Conservation (phyloP, 2,888 invertebrate species). For the Agrotis ipsilon region DNA sequence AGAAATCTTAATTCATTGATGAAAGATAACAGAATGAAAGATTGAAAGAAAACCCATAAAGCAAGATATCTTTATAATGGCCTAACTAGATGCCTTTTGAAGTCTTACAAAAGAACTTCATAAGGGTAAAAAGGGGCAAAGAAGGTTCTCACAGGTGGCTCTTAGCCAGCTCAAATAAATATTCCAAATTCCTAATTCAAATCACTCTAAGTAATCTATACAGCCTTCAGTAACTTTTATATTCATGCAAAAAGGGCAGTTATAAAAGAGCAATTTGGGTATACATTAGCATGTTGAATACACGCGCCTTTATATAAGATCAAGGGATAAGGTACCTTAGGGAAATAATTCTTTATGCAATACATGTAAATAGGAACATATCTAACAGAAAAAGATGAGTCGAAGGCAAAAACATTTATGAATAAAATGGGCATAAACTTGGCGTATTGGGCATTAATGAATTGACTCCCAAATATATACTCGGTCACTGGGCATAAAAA, state of each 20-base stretch:
- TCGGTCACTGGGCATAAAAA: no score
- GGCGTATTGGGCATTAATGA: no score
- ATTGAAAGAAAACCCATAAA: not conserved
- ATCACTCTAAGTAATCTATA: slow-evolving; percentile 24
- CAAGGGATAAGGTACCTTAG: slow-evolving; percentile 42
- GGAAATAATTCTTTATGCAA: no score
- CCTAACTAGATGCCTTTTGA: not conserved
- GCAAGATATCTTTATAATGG: not conserved
- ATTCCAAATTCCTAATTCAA: slow-evolving; percentile 23
- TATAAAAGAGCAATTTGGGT: slow-evolving; percentile 47
- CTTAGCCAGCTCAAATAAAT: slow-evolving; percentile 21
- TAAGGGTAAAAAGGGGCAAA: not conserved
- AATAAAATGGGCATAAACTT: no score
- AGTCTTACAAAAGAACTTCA: not conserved
- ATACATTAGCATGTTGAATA: slow-evolving; percentile 32
- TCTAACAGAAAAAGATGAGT: no score
- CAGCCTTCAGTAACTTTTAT: slow-evolving; percentile 16
- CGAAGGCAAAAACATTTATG: no score
- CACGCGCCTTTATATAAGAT: slow-evolving; percentile 30
- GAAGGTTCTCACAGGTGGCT: not conserved
- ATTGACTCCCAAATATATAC: no score
- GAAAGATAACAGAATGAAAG: not conserved
- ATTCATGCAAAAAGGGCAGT: slow-evolving; percentile 29
- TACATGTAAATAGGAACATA: no score
- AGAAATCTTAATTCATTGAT: not conserved